Conservation (phyloP, 2,113 vertebrate species). For the Nycticebus coucang region DNA sequence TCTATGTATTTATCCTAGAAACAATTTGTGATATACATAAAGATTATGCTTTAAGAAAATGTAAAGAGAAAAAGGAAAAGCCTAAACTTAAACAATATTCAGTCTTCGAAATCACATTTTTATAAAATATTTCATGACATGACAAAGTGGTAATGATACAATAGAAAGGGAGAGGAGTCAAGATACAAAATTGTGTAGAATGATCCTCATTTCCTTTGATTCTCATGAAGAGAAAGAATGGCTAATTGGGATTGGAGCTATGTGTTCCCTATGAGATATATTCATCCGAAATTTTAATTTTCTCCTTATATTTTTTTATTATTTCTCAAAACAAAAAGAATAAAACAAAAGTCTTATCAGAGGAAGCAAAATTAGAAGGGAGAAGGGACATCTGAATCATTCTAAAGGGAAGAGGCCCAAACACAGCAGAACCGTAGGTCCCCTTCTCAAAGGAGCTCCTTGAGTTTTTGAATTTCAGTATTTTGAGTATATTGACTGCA, state of each 20-base stretch:
- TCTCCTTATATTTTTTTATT: neutral
- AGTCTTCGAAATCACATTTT: neutral
- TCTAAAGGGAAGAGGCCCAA: neutral
- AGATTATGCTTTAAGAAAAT: neutral
- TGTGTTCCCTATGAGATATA: neutral
- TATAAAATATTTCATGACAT: neutral
- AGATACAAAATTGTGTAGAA: neutral
- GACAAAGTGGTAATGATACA: neutral
- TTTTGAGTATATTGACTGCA: neutral
- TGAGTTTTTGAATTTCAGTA: neutral
- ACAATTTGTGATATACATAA: neutral
- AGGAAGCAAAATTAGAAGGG: neutral
- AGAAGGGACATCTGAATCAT: accelerated
- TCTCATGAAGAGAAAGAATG: neutral
- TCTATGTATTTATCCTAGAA: neutral
- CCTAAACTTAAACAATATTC: neutral
- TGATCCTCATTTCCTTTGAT: neutral
- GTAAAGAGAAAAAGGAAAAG: neutral
- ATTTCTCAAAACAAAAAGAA: neutral
- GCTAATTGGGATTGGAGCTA: neutral
- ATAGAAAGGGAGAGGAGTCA: neutral
- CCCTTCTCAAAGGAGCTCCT: neutral
- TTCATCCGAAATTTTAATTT: neutral
- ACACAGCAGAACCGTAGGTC: neutral
- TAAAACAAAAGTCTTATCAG: neutral